Conservation (phyloP, 2,113 vertebrate species). For the Nematolebias whitei region DNA sequence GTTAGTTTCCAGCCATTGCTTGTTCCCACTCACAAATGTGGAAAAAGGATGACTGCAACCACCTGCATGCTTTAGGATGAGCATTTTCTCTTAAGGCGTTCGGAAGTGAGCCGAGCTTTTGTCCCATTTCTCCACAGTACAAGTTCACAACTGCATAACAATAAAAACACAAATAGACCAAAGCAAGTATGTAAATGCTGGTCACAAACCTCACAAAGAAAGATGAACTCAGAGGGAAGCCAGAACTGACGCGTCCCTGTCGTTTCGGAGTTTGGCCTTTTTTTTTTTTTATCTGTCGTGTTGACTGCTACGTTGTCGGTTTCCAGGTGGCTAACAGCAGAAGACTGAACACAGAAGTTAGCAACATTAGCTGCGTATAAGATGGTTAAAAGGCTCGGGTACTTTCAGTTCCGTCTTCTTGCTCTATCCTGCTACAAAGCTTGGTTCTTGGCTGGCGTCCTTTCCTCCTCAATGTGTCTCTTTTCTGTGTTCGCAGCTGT, state of each 20-base stretch:
- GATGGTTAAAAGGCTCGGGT: neutral
- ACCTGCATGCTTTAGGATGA: neutral
- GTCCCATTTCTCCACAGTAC: neutral
- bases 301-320: conserved; percentile 53
- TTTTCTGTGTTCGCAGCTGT: conserved; percentile 68
- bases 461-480: conserved; percentile 47
- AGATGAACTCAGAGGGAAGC: conserved; percentile 1
- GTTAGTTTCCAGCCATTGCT: conserved; percentile 53
- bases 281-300: conserved; percentile 29
- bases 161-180: neutral
- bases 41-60: neutral
- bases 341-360: conserved; percentile 33
- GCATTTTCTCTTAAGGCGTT: neutral
- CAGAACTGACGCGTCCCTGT: conserved; percentile 43
- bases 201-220: conserved; percentile 47
- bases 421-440: conserved; percentile 45
- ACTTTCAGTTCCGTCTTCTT: conserved; percentile 30
- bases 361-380: neutral
- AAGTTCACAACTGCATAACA: conserved; percentile 23
- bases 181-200: neutral
- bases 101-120: neutral
- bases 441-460: conserved; percentile 41
- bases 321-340: conserved; percentile 34
- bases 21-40: neutral
- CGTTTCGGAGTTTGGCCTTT: conserved; percentile 62